Evolutionary conservation across 2,888 invertebrate genomes (phyloP).

Genomic region (Lordiphosa andalusiaca): DNA sequence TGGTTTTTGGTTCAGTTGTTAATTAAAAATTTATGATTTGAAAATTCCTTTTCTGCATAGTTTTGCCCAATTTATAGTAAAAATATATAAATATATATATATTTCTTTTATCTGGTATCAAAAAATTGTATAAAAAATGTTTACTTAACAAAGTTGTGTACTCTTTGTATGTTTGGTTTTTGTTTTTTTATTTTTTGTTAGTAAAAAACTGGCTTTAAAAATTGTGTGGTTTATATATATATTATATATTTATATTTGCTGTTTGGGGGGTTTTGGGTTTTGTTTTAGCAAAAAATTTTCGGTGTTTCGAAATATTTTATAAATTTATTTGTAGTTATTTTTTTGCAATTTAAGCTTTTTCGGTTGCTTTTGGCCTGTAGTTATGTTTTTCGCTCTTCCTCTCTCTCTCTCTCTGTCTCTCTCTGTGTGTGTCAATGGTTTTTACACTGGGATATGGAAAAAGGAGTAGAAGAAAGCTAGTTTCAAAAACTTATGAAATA

Average conservation of each 20-base stretch:
- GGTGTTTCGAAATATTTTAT: conserved; percentile 12
- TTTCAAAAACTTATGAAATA: too few relatives aligned
- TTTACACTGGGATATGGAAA: too few relatives aligned
- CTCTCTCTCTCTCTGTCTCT: too few relatives aligned
- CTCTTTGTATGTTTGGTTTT: conserved; percentile 7
- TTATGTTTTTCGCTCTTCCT: too few relatives aligned
- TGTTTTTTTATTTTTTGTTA: not conserved
- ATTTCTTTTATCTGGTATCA: conserved; percentile 51
- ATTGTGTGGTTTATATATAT: conserved; percentile 27
- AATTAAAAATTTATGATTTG: too few relatives aligned
- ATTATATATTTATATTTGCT: not conserved
- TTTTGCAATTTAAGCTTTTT: too few relatives aligned
- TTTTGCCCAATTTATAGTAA: not conserved
- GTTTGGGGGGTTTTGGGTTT: conserved; percentile 1
- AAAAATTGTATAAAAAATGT: conserved; percentile 66
- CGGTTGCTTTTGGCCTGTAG: too few relatives aligned
- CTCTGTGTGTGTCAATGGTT: too few relatives aligned
- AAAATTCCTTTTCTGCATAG: too few relatives aligned
- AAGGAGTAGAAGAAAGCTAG: too few relatives aligned
- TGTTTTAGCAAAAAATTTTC: conserved; percentile 39
- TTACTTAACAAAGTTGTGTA: conserved; percentile 61
- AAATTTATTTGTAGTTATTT: not conserved
- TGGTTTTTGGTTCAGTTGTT: too few relatives aligned
- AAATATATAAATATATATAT: conserved; percentile 36
- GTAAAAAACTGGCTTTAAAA: conserved; percentile 63